Evolutionary conservation across 2,113 vertebrate species (phyloP).

Genomic region (Syngnathoides biaculeatus): DNA sequence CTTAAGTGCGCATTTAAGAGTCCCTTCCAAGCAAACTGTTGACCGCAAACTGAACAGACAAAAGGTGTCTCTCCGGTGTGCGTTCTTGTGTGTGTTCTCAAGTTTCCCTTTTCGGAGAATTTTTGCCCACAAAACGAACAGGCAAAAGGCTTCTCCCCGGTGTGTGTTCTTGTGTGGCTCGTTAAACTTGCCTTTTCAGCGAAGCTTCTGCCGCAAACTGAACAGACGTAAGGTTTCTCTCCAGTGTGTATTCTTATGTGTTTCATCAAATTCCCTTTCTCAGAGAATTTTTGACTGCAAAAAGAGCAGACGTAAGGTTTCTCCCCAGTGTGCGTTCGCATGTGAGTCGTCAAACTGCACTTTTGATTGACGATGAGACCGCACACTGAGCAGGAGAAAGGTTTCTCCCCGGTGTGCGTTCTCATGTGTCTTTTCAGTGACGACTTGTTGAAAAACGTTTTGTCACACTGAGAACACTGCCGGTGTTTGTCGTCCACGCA

Average conservation of each 20-base stretch:
- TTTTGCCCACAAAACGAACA: not conserved
- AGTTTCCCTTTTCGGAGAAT: not conserved
- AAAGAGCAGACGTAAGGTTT: not conserved
- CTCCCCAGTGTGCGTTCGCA: not conserved
- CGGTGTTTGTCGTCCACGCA: not conserved
- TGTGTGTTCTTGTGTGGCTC: not conserved
- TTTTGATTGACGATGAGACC: not conserved
- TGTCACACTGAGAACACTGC: not conserved
- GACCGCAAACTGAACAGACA: not conserved
- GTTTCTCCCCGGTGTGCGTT: not conserved
- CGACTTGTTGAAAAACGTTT: not conserved
- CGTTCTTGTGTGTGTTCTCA: not conserved
- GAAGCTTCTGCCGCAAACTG: not conserved
- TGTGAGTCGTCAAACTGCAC: not conserved
- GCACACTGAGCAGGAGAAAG: not conserved
- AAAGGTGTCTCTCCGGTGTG: not conserved
- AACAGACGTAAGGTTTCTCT: not conserved
- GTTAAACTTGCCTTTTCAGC: not conserved
- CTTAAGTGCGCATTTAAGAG: not conserved
- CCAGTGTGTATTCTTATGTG: slow-evolving; percentile 1
- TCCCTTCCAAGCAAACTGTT: not conserved
- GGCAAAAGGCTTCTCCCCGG: not conserved
- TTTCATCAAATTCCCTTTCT: not conserved
- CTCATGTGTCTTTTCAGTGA: not conserved
- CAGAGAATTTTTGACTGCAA: not conserved